Base-by-base conservation (phyloP, 2,888 invertebrate genomes). In the Philhelius pedissequus region DNA sequence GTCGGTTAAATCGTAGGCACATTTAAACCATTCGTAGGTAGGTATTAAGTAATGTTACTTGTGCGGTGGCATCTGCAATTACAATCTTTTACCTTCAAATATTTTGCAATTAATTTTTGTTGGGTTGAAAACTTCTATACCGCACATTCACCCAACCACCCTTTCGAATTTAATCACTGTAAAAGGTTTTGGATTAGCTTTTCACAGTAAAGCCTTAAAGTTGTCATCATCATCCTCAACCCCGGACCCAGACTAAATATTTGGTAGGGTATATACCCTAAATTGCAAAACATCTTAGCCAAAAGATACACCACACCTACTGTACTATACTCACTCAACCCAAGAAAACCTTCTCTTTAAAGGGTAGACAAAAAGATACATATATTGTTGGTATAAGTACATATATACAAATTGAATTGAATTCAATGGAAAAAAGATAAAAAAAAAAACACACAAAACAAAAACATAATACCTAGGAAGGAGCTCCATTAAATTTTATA, bases 21-120 rank as follows among this genome's bases (percentile, higher is more conserved):
- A 64, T 64, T 8, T 3, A 48, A 64, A 60, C 58, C 18, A 48
- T 68, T 76, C 64, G 48, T 64, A 18, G n/a, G n/a, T n/a, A n/a
- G n/a, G n/a, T 66, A 64, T 48, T 48, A n/a, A n/a, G n/a, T n/a
- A n/a, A 64, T 64, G 54, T 45, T 62, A 38, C 54, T 58, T 6
- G 11, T 64, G n/a, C n/a, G 54, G 73, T 69, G 69, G 64, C 74
- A 83, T 79, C 74, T 79, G 79, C 83, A 83, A 83, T 83, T 79
- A 83, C 79, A 79, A 74, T 79, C 70, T 74, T 79, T 79, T 83
- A 79, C 83, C 83, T 79, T 79, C 50, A 74, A 75, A 83, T 83
- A 83, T 83, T 79, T 79, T 74, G 74, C 74, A 83, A 83, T 83
- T 83, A 83, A 83, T 83, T 83, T 79, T 66, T 69, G 83, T n/a